Evolutionary conservation across 2,888 invertebrate genomes (phyloP), one percentile per base, ranked within the genome.

Genomic region (Trichogramma evanescens): DNA sequence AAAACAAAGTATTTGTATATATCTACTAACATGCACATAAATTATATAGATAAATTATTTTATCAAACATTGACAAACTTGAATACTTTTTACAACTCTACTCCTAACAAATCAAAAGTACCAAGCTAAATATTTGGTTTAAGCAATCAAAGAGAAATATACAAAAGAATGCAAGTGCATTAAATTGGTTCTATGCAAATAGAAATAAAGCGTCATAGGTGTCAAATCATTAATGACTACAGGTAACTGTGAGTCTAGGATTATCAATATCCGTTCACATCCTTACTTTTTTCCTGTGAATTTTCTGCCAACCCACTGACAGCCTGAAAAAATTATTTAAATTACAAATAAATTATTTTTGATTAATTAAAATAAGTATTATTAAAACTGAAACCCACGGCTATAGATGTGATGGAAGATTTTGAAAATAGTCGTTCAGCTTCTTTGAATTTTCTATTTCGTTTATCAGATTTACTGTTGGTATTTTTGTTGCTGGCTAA

Each of bases 341-440:
- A 56, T 52, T 13, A 10, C 4, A 2, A 41, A 46, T 50, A n/a
- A 49, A 52, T 49, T 39, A 60, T 59, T 58, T 38, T 2, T 26
- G 26, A 50, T n/a, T 50, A 26, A 50, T 50, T 13, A 50, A n/a
- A 10, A 45, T 9, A 9, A 9, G 3, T 45, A 45, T 45, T 45
- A 10, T 9, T 83, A 86, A 84, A 80, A 26, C 26, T 26, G 26
- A 26, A 26, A 26, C 26, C 26, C 26, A 93, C 93, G 65, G 94
- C 94, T 87, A 93, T 93, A 10, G 95, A 95, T 9, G 98, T 98
- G 67, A 98, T 97, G 41, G 97, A 98, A 6, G 98, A 98, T 80
- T 96, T 96, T 0, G 77, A 78, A 64, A 77, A 76, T 26, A 75
- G 69, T 72, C 99, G 82, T 78, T 98, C 98, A 7, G 96, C 95